Conservation (phyloP, 1,140 invertebrate genomes). For the Diorhabda sublineata region DNA sequence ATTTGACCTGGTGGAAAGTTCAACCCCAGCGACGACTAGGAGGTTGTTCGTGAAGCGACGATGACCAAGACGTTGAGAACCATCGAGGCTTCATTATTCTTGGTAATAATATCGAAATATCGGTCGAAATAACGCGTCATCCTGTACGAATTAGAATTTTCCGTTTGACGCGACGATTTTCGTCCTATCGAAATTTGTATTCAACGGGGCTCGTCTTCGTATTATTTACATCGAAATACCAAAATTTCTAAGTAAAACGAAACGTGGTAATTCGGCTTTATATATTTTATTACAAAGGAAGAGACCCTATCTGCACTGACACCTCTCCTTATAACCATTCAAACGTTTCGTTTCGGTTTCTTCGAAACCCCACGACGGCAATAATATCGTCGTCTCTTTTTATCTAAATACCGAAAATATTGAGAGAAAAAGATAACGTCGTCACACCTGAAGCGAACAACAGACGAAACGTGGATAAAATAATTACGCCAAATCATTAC, state of each 20-base stretch:
- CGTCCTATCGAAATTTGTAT: conserved; percentile 2
- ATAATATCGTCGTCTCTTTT: background rate
- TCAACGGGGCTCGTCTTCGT: conserved; percentile 9
- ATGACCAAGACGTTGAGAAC: too few species aligned
- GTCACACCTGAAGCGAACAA: conserved; percentile 7
- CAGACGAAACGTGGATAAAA: conserved; percentile 28
- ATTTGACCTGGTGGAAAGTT: too few species aligned
- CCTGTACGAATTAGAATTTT: too few species aligned
- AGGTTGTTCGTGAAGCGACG: too few species aligned
- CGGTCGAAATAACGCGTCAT: too few species aligned
- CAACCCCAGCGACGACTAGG: too few species aligned
- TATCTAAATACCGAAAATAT: background rate
- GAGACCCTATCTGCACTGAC: conserved; percentile 19
- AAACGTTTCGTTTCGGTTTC: conserved; percentile 9
- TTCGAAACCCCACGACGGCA: background rate
- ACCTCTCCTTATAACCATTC: conserved; percentile 20
- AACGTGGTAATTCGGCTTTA: conserved; percentile 19
- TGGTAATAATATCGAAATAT: too few species aligned
- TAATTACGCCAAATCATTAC: conserved; percentile 44
- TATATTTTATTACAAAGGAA: conserved; percentile 20
- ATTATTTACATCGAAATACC: conserved; percentile 17
- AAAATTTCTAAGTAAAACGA: conserved; percentile 18
- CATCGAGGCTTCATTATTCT: too few species aligned
- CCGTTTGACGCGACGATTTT: too few species aligned
- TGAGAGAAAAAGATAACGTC: conserved; percentile 3